Evolutionary conservation across 2,888 invertebrate species (phyloP).

Genomic region (Tortrix viridana): DNA sequence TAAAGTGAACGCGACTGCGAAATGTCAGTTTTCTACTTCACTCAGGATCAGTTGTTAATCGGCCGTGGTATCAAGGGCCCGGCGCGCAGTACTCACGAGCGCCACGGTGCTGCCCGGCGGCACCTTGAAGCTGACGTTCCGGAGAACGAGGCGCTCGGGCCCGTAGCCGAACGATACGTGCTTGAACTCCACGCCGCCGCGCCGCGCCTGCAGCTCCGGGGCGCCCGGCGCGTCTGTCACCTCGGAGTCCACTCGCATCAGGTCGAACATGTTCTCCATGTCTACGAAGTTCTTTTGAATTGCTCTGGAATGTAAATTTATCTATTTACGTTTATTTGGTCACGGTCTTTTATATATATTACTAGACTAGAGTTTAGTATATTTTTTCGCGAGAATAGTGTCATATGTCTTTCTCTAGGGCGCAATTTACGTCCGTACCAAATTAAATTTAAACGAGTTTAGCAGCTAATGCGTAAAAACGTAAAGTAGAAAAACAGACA

Average conservation of each 20-base stretch:
- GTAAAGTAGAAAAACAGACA: too few species aligned
- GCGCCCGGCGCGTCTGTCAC: slow-evolving; percentile 93
- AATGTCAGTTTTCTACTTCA: too few species aligned
- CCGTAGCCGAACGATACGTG: slow-evolving; percentile 96
- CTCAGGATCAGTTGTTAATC: too few species aligned
- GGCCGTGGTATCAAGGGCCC: too few species aligned
- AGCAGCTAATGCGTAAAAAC: too few species aligned
- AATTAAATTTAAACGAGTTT: too few species aligned
- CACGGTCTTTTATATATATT: too few species aligned
- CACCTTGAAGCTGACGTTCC: slow-evolving; percentile 90
- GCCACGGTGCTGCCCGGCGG: slow-evolving; percentile 94
- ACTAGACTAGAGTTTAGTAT: too few species aligned
- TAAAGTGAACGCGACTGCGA: too few species aligned
- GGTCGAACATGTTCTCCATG: slow-evolving; percentile 99
- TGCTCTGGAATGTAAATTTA: slow-evolving; percentile 84
- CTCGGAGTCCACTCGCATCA: slow-evolving; percentile 94
- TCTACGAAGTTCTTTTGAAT: slow-evolving; percentile 99
- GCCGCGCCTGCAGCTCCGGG: slow-evolving; percentile 86
- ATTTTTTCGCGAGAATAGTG: too few species aligned
- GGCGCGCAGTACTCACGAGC: slow-evolving; percentile 78
- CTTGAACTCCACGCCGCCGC: slow-evolving; percentile 93
- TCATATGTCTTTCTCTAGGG: too few species aligned
- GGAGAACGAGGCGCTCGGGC: slow-evolving; percentile 90
- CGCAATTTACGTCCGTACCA: too few species aligned
- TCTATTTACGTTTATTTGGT: neutral